Base-by-base conservation (phyloP, 2,888 invertebrate genomes). In the Kryphioiulus occultus region DNA sequence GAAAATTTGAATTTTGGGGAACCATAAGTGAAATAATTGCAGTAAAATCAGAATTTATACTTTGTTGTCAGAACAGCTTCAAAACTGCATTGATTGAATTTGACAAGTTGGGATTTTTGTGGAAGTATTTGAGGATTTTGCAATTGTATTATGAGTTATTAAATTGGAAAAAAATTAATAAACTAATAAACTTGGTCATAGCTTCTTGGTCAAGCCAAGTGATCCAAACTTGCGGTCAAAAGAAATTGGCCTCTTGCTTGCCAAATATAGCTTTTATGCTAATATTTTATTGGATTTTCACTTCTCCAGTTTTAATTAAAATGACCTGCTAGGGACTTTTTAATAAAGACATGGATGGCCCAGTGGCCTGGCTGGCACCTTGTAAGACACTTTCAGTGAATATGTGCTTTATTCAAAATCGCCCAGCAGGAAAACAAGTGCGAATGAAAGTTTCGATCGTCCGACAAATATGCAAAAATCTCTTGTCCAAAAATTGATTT, bases 401-500 rank as follows among this genome's bases (percentile, higher is more conserved):
- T 12, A 17, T 68, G 7, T 26, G 68, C 12, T 78, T 4, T 2
- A 78, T 26, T 68, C 26, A n/a, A n/a, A 26, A 12, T 26, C 68
- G n/a, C n/a, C n/a, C n/a, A n/a, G n/a, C 7, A 59, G 68, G 68
- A 17, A 30, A 30, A 78, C 30, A 17, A 78, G 17, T 0, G 30
- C 15, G 30, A 30, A 30, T 30, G 78, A 30, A 78, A 78, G 30
- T 78, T 78, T 78, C 78, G 78, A 78, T 78, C 78, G 30, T 32
- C 30, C 30, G 30, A 17, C 15, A 78, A 78, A 78, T 78, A 78
- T 78, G 78, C 30, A 78, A 78, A 78, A 78, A 78, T 78, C 78
- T 78, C 78, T 78, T 78, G 78, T 78, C 78, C 78, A 26, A 78
- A 78, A 78, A 78, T 78, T 78, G 78, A 78, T 78, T 78, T 78